Base-by-base conservation (phyloP, 2,888 invertebrate genomes). In the Barypeithes pellucidus region DNA sequence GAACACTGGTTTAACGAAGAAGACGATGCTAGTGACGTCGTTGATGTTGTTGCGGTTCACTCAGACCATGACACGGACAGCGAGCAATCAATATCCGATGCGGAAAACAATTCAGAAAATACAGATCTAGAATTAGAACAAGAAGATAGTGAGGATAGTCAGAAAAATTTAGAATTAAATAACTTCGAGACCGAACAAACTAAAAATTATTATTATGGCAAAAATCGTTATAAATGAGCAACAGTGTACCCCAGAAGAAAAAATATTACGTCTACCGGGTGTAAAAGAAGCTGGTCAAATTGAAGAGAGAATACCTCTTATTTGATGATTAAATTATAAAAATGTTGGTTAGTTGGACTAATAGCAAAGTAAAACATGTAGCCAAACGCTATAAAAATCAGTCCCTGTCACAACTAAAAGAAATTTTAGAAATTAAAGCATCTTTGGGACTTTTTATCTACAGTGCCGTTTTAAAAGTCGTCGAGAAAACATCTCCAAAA, bases 181-280 rank as follows among this genome's bases (percentile, higher is more conserved):
- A 16, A 43, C 8, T 16, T 43, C 3, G 43, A 43, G 16, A 16
- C 2, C 4, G 14, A 43, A 43, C 43, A 43, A 43, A 43, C n/a
- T 8, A 43, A 8, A 43, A 43, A 43, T 43, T 43, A 43, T 43
- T n/a, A 43, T 3, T 16, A 43, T 43, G 43, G 43, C 16, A 43
- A 43, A 43, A 43, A 43, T 43, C 14, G 43, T 43, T 16, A 43
- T 43, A 43, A 43, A 43, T 43, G 43, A 16, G 43, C 43, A 43
- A 16, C 14, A 43, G 8, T 43, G 16, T 16, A 43, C 43, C 16
- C 2, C 16, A 16, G 14, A 43, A 43, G 16, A 43, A 43, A 43
- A 43, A 43, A 8, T 43, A 16, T 43, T 43, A n/a, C 43, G 16
- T 43, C 43, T 43, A 14, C 43, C 43, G 3, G 43, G 43, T 14